Evolutionary conservation across 1,140 invertebrate species (phyloP).

Genomic region (Microplitis mediator): DNA sequence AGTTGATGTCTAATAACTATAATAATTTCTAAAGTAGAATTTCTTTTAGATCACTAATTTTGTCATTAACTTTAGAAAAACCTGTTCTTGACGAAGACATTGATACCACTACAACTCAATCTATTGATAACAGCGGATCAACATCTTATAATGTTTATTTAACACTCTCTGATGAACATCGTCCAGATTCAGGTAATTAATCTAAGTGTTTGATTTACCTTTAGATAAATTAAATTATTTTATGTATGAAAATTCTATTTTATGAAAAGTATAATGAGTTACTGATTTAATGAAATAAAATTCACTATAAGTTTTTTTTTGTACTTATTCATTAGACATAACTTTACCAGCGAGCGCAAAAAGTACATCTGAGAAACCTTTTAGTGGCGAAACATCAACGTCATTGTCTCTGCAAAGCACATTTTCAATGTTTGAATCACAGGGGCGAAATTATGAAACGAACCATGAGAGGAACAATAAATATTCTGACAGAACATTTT

Average conservation of each 20-base stretch:
- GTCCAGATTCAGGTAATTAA: conserved; percentile 4
- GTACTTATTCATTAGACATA: neutral
- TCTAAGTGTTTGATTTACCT: too few species aligned
- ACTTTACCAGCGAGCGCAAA: conserved; percentile 2
- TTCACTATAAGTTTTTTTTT: neutral
- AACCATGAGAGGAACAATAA: conserved; percentile 33
- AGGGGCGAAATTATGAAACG: conserved; percentile 5
- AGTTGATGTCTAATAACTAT: neutral
- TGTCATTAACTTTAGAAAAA: neutral
- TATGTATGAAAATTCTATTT: neutral
- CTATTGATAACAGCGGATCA: neutral
- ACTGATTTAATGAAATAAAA: neutral
- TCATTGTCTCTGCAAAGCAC: neutral
- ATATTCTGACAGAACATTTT: conserved; percentile 38
- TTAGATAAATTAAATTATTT: too few species aligned
- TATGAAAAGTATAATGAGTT: neutral
- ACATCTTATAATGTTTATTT: neutral
- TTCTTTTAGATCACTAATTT: neutral
- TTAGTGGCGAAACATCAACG: conserved; percentile 13
- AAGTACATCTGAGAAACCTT: neutral
- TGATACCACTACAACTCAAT: neutral
- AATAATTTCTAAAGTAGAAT: too few species aligned
- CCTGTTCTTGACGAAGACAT: neutral
- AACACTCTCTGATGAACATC: neutral
- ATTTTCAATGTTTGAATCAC: neutral